These are phyloP conservation scores for Sylvia atricapilla DNA, from an alignment of 2,113 vertebrate species.

Conservation along the genomic window DNA sequence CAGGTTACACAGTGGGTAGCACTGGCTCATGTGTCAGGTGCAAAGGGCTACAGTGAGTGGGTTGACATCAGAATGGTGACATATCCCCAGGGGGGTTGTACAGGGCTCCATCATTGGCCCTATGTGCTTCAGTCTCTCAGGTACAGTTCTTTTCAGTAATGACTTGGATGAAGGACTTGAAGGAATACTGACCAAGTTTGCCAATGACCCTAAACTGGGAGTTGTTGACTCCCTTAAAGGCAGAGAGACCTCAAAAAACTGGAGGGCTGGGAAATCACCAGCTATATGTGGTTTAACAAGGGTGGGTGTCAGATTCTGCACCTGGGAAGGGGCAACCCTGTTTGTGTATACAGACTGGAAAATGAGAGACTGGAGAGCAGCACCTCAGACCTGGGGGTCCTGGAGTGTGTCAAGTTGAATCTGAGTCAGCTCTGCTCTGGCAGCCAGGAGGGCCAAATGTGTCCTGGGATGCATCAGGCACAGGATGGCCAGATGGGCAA, in stretches of 20 bases:
- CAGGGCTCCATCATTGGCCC: background rate
- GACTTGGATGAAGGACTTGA: background rate
- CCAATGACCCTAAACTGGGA: background rate
- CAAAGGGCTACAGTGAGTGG: background rate
- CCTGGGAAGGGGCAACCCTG: background rate
- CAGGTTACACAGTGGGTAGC: background rate
- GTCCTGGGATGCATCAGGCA: rapidly evolving
- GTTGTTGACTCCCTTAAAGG: background rate
- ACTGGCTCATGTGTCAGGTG: background rate
- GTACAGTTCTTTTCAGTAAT: background rate
- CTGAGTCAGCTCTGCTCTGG: background rate
- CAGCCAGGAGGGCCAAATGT: rapidly evolving
- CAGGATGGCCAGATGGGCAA: rapidly evolving
- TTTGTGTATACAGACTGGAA: background rate
- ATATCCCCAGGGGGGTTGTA: no score
- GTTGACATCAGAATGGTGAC: no score
- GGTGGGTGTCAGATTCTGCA: background rate
- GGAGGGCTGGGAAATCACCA: no score
- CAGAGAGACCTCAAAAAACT: background rate
- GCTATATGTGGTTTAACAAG: background rate
- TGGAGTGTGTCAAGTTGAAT: rapidly evolving
- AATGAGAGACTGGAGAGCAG: background rate
- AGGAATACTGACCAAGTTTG: background rate
- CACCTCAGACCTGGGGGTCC: rapidly evolving
- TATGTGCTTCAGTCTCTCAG: background rate